A percentile compares a stretch with the other conserved stretches of the same genome.
Evolutionary conservation across 2,113 vertebrate species (phyloP).

Genomic region (Gasterosteus nipponicus): DNA sequence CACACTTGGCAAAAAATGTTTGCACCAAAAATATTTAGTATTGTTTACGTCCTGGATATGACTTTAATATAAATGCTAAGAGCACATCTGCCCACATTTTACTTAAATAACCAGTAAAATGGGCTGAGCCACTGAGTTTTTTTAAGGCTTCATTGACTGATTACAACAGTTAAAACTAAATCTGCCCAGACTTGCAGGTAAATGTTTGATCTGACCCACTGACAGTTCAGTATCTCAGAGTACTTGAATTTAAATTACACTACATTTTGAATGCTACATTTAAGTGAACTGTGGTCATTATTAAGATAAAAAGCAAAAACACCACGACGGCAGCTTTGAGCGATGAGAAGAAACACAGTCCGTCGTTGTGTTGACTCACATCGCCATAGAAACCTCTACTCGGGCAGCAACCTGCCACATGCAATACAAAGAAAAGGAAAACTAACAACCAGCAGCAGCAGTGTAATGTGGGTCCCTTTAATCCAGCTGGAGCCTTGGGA

Average conservation of each 20-base stretch:
- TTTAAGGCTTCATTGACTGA: conserved; percentile 52
- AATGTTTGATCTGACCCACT: conserved; percentile 54
- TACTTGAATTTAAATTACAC: conserved; percentile 41
- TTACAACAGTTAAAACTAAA: conserved; percentile 40
- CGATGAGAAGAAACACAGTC: conserved; percentile 41
- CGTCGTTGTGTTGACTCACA: conserved; percentile 60
- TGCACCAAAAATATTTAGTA: not conserved
- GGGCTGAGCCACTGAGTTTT: conserved; percentile 14
- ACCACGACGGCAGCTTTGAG: conserved; percentile 16
- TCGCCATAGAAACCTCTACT: conserved; percentile 68
- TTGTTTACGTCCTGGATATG: not conserved
- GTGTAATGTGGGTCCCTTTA: conserved; percentile 18
- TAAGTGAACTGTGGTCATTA: not conserved
- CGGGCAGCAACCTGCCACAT: conserved; percentile 40
- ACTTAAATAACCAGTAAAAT: conserved; percentile 38
- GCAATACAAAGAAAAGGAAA: conserved; percentile 48
- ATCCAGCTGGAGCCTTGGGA: conserved; percentile 25
- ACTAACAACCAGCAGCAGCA: conserved; percentile 42
- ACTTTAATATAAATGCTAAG: not conserved
- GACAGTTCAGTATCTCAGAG: conserved; percentile 25
- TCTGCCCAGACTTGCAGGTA: conserved; percentile 27
- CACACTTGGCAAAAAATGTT: not conserved
- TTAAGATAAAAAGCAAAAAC: conserved; percentile 26
- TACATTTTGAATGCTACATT: conserved; percentile 11
- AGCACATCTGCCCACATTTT: not conserved